Evolutionary conservation across 2,797 vertebrate genomes (phyloP), one percentile per base, ranked within the genome.

Genomic region (Lagorchestes hirsutus): DNA sequence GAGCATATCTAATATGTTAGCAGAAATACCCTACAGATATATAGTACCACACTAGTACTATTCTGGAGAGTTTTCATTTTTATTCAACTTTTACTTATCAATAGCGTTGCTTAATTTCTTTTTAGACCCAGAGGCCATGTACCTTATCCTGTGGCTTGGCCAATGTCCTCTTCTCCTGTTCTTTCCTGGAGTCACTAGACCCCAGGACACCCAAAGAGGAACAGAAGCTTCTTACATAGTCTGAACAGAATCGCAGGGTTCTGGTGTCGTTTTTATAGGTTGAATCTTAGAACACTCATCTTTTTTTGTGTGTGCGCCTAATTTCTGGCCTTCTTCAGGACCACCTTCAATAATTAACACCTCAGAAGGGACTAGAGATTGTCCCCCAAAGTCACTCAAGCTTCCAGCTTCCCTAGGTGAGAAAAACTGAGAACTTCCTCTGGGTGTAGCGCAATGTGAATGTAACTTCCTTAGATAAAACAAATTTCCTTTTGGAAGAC

Each of bases 381-480:
- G 50, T 95, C 97, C 95, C 59, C 34, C 40, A 97, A 96, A 98
- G 92, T 55, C 94, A 92, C 90, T 95, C 95, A 96, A 96, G 59
- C 92, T 95, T 95, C 94, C 96, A 97, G 91, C 93, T 96, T 96
- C 96, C 95, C 95, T 95, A 96, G 97, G 96, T 97, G 96, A 98
- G 94, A 97, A 98, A 96, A 74, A 96, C 96, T 87, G 95, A 94
- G 87, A 93, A n/a, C 90, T 91, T 91, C 90, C 90, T 91, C 31
- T 54, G 93, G 95, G 93, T 97, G 96, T 95, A 95, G 94, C 91
- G 1, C 31, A n/a, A 29, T 97, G 97, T 98, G 94, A 98, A 96
- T 97, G 96, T 95, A 96, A 98, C 97, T 98, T 98, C 97, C 97
- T 97, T 95, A 98, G 97, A 97, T 98, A 97, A 97, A 98, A 97